Evolutionary conservation across 2,797 vertebrate species (phyloP), one percentile per base, ranked within the genome.

Genomic region (Brachyalestes nurse): DNA sequence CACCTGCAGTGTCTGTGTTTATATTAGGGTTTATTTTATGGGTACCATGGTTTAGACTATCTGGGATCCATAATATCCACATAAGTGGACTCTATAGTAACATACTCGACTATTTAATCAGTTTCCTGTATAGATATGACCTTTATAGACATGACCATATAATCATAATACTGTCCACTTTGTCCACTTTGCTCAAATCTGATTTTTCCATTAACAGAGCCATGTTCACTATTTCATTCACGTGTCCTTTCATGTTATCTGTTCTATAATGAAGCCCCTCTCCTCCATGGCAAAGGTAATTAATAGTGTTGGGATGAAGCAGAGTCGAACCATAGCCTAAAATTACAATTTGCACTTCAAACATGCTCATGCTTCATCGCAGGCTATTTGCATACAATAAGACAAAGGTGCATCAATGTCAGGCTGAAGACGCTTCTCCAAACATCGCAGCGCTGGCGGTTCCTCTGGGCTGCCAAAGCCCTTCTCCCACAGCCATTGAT

Each of bases 331-430:
- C 80, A 83, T 92, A 88, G 86, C 88, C 87, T 86, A 88, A 92
- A 92, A 90, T 91, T 90, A 84, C 87, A 61, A 92, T 93, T 92
- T 90, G 89, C 90, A 93, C 90, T 92, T 93, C 91, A 94, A 92
- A 93, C 85, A 80, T 66, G 75, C 75, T 84, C 66, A 19, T 66
- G 82, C 87, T 89, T 90, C 82, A 90, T 89, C 86, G 65, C 4
- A 0, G 55, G 21, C 57, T 84, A 92, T 93, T 92, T 93, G 86
- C 92, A 92, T 93, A 91, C 82, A 89, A 90, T 89, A 91, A 88
- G 81, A 88, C 81, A 85, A 91, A 92, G 88, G 89, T 88, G 84
- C 85, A 82, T 90, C 90, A 90, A 89, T 91, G 91, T 94, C 89
- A 92, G 91, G 89, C 87, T 78, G 86, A 89, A 88, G 87, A 90